Evolutionary conservation across 2,113 vertebrate species (phyloP), one percentile per base, ranked within the genome.

Genomic region (Benitochromis conjunctus): DNA sequence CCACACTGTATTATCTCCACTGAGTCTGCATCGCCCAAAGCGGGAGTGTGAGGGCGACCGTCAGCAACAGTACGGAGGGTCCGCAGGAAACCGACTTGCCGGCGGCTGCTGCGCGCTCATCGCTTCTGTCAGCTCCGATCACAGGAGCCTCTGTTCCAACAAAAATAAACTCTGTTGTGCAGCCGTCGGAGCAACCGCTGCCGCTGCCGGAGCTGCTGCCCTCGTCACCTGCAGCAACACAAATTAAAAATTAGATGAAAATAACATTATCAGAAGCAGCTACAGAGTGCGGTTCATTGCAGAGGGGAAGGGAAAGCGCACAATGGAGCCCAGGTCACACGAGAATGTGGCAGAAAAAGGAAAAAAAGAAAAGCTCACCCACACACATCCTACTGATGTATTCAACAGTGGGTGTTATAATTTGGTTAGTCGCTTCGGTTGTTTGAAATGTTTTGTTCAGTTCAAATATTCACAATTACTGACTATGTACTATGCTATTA

Each of bases 141-240:
- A 96, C 96, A 0, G 98, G 98, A 3, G 97, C 97, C 87, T 99
- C 98, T 0, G 98, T 98, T 86, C 96, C 97, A 77, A 97, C 53
- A 19, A 97, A 97, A 79, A 98, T 97, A 3, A 97, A 97, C 89
- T 99, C 98, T 0, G 98, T 99, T 13, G 98, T 98, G 92, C 98
- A 99, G 90, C 98, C 97, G 0, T 98, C 97, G 1, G 97, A 96
- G 92, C 98, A 99, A 77, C 98, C 98, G 0, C 98, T 99, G 55
- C 98, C 98, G 0, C 98, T 99, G 85, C 98, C 98, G 0, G 98
- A 99, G 69, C 96, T 97, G 0, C 98, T 99, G 84, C 97, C 97
- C 91, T 99, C 98, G 0, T 99, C 98, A 87, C 98, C 98, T 99
- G 91, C 21, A 69, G 77, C 69, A 76, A 88, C 60, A 83, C 19